These are phyloP conservation scores for Hyposoter dolosus DNA, from an alignment of 2,888 invertebrate genomes.

Conservation along the genomic window DNA sequence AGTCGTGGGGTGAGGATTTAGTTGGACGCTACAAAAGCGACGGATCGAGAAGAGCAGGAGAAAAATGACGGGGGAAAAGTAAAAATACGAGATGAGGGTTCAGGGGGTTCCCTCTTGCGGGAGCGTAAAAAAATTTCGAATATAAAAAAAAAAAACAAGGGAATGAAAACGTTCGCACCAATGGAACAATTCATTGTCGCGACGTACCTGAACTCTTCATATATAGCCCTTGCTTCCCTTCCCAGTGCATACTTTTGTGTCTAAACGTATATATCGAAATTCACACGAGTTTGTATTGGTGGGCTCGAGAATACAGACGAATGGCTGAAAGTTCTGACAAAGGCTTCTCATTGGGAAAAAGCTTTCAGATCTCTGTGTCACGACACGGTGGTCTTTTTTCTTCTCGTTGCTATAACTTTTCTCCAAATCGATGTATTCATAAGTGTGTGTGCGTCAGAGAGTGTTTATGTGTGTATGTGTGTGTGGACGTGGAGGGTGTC, in stretches of 20 bases:
- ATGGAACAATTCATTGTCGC: slow-evolving; percentile 81
- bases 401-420: slow-evolving; percentile 6
- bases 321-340: background rate
- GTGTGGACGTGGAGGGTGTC: slow-evolving; percentile 9
- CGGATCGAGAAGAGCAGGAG: slow-evolving; percentile 30
- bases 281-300: background rate
- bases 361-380: slow-evolving; percentile 14
- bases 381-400: slow-evolving; percentile 27
- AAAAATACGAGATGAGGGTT: slow-evolving; percentile 63
- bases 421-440: too few relatives aligned
- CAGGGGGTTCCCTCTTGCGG: slow-evolving; percentile 55
- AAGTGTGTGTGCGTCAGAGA: background rate
- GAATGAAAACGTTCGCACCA: slow-evolving; percentile 81
- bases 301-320: background rate
- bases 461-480: background rate
- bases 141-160: slow-evolving; percentile 62
- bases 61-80: slow-evolving; percentile 51
- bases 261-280: background rate
- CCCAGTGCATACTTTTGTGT: slow-evolving; percentile 1
- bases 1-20: slow-evolving; percentile 56
- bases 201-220: slow-evolving; percentile 42
- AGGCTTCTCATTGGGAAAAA: slow-evolving; percentile 15
- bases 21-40: slow-evolving; percentile 48
- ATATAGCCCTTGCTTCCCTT: slow-evolving; percentile 36
- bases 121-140: slow-evolving; percentile 52